Evolutionary conservation across 2,888 invertebrate species (phyloP), one percentile per base, ranked within the genome.

Genomic region (Nomada goodeniana): DNA sequence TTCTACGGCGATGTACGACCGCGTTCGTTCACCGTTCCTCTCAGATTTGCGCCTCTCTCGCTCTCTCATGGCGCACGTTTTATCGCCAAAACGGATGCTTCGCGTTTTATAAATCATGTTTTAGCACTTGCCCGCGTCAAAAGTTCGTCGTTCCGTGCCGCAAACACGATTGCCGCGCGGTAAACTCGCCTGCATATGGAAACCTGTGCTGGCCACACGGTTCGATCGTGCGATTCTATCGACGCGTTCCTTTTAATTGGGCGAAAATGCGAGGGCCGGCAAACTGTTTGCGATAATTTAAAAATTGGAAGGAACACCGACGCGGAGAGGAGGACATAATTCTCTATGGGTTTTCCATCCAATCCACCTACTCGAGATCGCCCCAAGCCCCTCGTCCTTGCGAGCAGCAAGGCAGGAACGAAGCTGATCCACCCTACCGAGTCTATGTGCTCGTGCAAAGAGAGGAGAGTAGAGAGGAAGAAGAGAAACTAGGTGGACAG

Each of bases 311-410:
- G 60, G 76, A 83, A 78, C 71, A 82, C 57, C 67, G 76, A 74
- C 60, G 60, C 53, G 59, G 2, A 47, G 44, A 23, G 61, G 61
- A 65, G 69, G 61, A 59, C 75, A 86, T 83, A 82, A 86, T 82
- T 88, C 79, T 82, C 86, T 73, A 75, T 75, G 89, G 89, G 88
- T 92, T 91, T 92, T 90, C 91, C 91, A 92, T 91, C 91, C 90
- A 91, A 91, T 91, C 88, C 89, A 89, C 85, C 88, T 86, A 83
- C 82, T 72, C 75, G 71, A 76, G 73, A 75, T 85, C 80, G 75
- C 76, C 76, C 75, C 64, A 65, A 50, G 63, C 77, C 76, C 63
- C 69, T 80, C 81, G 77, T 73, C 72, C 59, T 71, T 29, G 52
- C 61, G 83, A 86, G 88, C 87, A 88, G 86, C 89, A 84, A 65